Conservation (phyloP, 2,888 invertebrate species). For the Lepidochrysops patricia region DNA sequence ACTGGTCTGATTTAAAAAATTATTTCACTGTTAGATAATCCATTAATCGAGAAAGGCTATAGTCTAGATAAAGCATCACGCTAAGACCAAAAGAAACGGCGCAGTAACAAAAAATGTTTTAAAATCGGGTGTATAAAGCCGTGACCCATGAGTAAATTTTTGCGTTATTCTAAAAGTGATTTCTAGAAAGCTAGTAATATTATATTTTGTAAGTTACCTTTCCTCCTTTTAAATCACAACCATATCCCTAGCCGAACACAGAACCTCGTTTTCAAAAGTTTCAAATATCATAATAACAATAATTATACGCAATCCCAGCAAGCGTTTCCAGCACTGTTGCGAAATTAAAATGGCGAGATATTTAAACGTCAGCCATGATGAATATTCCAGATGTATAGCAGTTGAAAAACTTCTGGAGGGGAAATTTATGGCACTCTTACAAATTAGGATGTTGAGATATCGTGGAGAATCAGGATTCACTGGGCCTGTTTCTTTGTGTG, state of each 20-base stretch:
- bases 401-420: constrained; percentile 5
- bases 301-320: background rate
- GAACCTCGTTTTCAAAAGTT: too few species aligned
- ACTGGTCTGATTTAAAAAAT: too few species aligned
- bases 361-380: constrained; percentile 8
- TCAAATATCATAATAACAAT: background rate
- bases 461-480: background rate
- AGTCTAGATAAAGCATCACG: too few species aligned
- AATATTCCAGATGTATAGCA: constrained; percentile 6
- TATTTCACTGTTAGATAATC: too few species aligned
- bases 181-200: background rate
- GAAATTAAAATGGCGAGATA: background rate
- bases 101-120: too few species aligned
- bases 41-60: too few species aligned
- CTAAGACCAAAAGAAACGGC: too few species aligned
- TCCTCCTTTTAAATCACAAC: too few species aligned
- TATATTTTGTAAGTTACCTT: background rate
- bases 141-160: too few species aligned
- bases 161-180: too few species aligned
- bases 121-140: too few species aligned
- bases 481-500: background rate
- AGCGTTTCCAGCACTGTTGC: background rate
- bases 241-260: too few species aligned
- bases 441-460: constrained; percentile 10
- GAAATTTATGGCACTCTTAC: constrained; percentile 11